These are phyloP conservation scores for Tetanocera ferruginea DNA, from an alignment of 2,888 invertebrate species.

Conservation along the genomic window DNA sequence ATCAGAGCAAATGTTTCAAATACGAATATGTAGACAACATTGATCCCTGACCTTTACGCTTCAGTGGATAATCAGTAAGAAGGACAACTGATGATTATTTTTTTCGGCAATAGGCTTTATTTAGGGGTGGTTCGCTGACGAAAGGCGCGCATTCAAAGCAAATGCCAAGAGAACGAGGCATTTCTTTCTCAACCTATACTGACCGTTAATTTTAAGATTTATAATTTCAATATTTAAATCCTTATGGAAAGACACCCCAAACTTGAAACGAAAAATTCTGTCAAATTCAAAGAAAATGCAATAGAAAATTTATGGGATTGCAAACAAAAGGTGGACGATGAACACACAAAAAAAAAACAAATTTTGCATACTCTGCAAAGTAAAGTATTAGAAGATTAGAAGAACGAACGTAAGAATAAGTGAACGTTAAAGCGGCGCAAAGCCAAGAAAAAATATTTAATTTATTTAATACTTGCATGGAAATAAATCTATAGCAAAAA, in stretches of 20 bases:
- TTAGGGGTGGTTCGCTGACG: slow-evolving; percentile 30
- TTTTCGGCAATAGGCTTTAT: background rate
- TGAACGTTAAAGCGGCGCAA: background rate
- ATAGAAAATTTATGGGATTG: slow-evolving; percentile 22
- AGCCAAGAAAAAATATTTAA: background rate
- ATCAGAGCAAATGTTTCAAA: slow-evolving; percentile 13
- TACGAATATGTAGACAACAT: slow-evolving; percentile 55
- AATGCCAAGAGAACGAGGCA: background rate
- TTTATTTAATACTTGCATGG: slow-evolving; percentile 7
- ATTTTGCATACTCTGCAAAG: background rate
- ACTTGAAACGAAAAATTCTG: background rate
- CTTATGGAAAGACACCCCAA: slow-evolving; percentile 21
- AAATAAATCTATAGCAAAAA: background rate
- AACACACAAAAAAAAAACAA: background rate
- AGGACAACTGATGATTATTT: background rate
- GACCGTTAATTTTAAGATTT: slow-evolving; percentile 31
- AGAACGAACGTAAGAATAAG: background rate
- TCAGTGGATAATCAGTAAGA: slow-evolving; percentile 12
- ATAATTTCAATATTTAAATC: slow-evolving; percentile 35
- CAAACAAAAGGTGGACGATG: slow-evolving; percentile 19
- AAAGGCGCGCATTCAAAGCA: slow-evolving; percentile 28
- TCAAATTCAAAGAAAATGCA: slow-evolving; percentile 10
- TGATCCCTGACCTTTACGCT: slow-evolving; percentile 65
- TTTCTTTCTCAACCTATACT: background rate
- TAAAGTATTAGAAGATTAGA: background rate